phyloP scores from a whole-genome alignment of 2,888 invertebrate species.

The Epistrophe eligans region DNA sequence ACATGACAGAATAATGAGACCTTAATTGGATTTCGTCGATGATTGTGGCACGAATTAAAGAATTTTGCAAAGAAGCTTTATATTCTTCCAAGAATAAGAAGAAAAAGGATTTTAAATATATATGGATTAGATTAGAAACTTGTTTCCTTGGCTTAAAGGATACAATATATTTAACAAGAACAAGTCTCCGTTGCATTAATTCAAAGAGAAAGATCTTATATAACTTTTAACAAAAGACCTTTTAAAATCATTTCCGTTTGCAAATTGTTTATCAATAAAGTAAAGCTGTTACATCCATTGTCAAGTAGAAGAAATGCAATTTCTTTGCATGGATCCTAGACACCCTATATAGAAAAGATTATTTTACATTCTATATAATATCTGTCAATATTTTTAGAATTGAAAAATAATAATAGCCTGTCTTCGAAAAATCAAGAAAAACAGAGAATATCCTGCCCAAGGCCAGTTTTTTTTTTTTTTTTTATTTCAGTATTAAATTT shows the following conservation, averaged over 20 bases:
- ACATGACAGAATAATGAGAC: slow-evolving; percentile 78
- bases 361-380: not conserved
- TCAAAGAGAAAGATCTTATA: not conserved
- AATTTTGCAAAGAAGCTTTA: slow-evolving; percentile 27
- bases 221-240: not conserved
- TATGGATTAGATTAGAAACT: not conserved
- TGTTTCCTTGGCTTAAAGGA: not conserved
- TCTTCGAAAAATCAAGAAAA: not conserved
- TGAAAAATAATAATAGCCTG: not conserved
- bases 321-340: not conserved
- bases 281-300: not conserved
- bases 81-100: slow-evolving; percentile 58
- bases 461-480: not conserved
- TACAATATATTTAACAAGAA: not conserved
- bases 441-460: not conserved
- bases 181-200: not conserved
- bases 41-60: slow-evolving; percentile 51
- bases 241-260: not conserved
- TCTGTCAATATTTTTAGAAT: not conserved
- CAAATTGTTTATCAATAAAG: not conserved
- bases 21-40: slow-evolving; percentile 77
- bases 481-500: slow-evolving; percentile 9
- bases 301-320: not conserved
- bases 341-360: not conserved
- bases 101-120: slow-evolving; percentile 7